A percentile compares a stretch with the other conserved stretches of the same genome.
These are phyloP conservation scores for Ladona fulva DNA, from an alignment of 1,140 invertebrate species.

Conservation along the genomic window DNA sequence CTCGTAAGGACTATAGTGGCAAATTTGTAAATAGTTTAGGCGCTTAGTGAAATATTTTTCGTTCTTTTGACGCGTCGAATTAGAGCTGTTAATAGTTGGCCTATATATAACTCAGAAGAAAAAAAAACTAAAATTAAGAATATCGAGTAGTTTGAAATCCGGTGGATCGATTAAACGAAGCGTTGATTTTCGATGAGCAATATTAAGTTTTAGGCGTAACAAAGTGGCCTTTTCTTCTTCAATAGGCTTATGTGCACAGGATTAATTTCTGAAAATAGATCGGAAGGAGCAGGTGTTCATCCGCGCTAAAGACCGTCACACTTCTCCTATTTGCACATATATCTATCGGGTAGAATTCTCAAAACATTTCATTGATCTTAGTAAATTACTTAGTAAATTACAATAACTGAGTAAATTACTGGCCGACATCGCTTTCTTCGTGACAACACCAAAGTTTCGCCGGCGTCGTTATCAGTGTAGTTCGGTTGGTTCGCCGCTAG, in stretches of 20 bases:
- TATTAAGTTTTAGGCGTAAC: background rate
- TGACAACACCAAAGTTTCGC: no score
- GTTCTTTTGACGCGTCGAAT: background rate
- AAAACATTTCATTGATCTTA: no score
- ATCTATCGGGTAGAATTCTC: no score
- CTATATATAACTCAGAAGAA: background rate
- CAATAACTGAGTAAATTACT: no score
- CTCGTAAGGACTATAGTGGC: background rate
- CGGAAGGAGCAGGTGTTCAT: background rate
- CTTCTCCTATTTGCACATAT: background rate
- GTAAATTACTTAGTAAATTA: no score
- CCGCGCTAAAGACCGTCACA: background rate
- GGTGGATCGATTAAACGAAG: background rate
- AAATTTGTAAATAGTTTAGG: background rate
- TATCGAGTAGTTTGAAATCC: no score
- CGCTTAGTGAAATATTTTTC: background rate
- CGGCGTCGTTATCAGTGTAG: no score
- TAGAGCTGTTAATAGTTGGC: background rate
- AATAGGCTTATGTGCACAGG: background rate
- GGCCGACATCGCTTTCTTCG: no score
- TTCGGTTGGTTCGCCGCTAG: no score
- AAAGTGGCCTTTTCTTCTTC: slow-evolving; percentile 5
- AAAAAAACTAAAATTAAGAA: no score
- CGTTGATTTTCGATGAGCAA: background rate
- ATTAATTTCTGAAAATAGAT: background rate